Conservation (phyloP, 2,888 invertebrate genomes). For the Cantharis rufa region DNA sequence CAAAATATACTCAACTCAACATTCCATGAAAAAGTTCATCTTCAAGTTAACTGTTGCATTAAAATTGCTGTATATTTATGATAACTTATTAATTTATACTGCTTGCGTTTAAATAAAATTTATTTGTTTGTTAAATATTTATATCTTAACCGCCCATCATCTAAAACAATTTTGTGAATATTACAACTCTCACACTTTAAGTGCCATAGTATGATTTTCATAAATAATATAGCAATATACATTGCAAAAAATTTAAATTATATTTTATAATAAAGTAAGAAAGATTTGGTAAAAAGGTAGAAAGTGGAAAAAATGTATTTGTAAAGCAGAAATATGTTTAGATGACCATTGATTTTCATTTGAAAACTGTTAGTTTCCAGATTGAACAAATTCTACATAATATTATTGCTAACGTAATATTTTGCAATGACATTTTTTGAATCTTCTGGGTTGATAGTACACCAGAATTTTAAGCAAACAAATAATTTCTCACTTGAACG, state of each 20-base stretch:
- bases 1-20: background rate
- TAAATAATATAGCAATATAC: too few relatives aligned
- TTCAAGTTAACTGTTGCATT: background rate
- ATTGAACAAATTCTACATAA: too few relatives aligned
- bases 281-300: too few relatives aligned
- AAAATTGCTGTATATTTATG: background rate
- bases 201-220: too few relatives aligned
- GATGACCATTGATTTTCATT: too few relatives aligned
- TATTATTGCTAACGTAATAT: background rate
- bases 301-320: too few relatives aligned
- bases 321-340: too few relatives aligned
- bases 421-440: background rate
- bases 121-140: background rate
- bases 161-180: too few relatives aligned
- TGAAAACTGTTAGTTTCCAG: too few relatives aligned
- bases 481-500: background rate
- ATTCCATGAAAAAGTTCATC: background rate
- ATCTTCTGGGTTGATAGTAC: background rate
- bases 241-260: too few relatives aligned
- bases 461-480: background rate
- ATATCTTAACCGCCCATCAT: background rate
- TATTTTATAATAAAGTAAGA: too few relatives aligned
- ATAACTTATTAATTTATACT: background rate
- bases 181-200: too few relatives aligned
- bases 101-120: background rate